Percentiles rank a stretch among this genome's conserved stretches.
Evolutionary conservation across 92 coral and sea anemone species (phyloP).

Genomic region (Umimayanthus kanabou): DNA sequence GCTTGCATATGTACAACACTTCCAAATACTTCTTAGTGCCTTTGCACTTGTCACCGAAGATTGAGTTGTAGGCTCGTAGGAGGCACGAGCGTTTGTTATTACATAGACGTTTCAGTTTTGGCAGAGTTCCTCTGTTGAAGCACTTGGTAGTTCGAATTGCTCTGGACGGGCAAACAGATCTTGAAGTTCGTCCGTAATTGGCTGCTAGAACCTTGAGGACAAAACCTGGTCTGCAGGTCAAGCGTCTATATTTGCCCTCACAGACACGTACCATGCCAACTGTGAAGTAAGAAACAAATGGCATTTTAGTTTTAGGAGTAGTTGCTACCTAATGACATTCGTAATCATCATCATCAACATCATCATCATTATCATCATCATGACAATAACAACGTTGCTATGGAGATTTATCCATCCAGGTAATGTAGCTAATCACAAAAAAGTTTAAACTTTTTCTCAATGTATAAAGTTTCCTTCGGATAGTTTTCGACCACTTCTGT

Average conservation of each 20-base stretch:
- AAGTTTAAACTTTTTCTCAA: too few species aligned
- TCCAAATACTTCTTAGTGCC: constrained; percentile 47
- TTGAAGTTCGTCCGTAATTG: constrained; percentile 10
- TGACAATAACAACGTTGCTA: too few species aligned
- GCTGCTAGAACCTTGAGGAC: background rate
- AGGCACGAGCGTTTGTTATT: constrained; percentile 17
- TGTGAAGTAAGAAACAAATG: background rate
- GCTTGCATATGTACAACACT: constrained; percentile 29
- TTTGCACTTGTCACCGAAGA: constrained; percentile 45
- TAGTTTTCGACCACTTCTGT: too few species aligned
- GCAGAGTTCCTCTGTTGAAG: constrained; percentile 33
- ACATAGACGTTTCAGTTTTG: constrained; percentile 24
- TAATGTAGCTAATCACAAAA: too few species aligned
- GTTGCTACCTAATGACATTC: too few species aligned
- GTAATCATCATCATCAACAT: too few species aligned
- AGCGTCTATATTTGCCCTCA: background rate
- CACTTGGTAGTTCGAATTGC: constrained; percentile 11
- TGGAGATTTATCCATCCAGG: too few species aligned
- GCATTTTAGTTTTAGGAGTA: too few species aligned
- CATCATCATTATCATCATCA: too few species aligned
- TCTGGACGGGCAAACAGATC: background rate
- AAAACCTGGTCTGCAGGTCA: background rate
- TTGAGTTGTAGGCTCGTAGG: constrained; percentile 21
- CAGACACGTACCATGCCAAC: background rate
- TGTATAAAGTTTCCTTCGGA: too few species aligned